Evolutionary conservation across 2,113 vertebrate genomes (phyloP).

Genomic region (Chlorocebus sabaeus): DNA sequence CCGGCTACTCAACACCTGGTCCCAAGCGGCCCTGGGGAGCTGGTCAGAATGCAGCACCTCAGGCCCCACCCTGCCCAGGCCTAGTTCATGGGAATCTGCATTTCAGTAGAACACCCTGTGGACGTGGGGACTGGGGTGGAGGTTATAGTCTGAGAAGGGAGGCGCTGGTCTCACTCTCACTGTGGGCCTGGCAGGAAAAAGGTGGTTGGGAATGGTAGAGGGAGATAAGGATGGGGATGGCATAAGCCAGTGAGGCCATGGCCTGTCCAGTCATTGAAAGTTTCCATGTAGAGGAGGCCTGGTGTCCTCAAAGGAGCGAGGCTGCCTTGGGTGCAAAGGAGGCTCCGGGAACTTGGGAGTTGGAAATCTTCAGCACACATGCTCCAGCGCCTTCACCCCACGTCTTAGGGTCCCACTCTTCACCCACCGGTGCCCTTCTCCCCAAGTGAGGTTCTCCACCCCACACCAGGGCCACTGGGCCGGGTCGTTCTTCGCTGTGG

Average conservation of each 20-base stretch:
- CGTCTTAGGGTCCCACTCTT: not conserved
- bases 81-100: not conserved
- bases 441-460: fast-evolving
- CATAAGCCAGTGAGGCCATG: not conserved
- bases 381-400: no score
- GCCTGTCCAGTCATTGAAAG: not conserved
- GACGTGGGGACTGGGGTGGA: no score
- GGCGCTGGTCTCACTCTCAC: not conserved
- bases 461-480: fast-evolving
- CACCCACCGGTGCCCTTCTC: no score
- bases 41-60: not conserved
- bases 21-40: not conserved
- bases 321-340: not conserved
- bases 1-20: not conserved
- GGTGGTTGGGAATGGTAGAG: not conserved
- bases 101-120: not conserved
- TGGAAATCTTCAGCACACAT: not conserved
- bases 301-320: not conserved
- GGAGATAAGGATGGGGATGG: not conserved
- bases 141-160: not conserved
- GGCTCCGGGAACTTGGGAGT: no score
- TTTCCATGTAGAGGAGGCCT: not conserved
- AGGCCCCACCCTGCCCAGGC: no score
- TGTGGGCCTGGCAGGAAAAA: no score
- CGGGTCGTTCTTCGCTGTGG: not conserved